Evolutionary conservation across 37 sponge, comb jelly and placozoan species (phyloP).

Genomic region (Ianthella basta): DNA sequence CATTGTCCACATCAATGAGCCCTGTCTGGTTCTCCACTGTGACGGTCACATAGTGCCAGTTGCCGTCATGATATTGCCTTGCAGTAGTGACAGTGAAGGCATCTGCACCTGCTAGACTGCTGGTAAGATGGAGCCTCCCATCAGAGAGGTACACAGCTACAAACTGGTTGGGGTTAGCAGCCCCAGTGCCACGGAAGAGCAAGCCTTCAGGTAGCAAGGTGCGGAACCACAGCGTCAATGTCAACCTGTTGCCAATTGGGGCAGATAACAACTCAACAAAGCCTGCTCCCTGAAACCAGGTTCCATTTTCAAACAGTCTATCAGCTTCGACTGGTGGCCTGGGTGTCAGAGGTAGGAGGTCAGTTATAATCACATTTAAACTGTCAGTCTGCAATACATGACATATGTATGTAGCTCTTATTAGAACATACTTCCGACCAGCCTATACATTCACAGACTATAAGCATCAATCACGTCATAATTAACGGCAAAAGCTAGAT

Average conservation of each 20-base stretch:
- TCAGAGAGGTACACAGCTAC: neutral
- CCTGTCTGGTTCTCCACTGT: neutral
- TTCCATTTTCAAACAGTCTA: slow-evolving; percentile 48
- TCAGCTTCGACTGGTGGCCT: slow-evolving; percentile 58
- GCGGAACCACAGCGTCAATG: slow-evolving; percentile 36
- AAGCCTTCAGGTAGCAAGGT: slow-evolving; percentile 23
- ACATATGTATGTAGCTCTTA: neutral
- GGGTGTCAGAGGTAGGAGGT: neutral
- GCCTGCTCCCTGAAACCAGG: slow-evolving; percentile 60
- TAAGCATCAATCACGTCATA: too few species aligned
- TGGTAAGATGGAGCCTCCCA: neutral
- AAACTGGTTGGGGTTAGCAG: neutral
- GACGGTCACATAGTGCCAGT: slow-evolving; percentile 27
- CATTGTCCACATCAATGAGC: slow-evolving; percentile 20
- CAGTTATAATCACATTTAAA: neutral
- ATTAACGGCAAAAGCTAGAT: too few species aligned
- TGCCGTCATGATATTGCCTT: slow-evolving; percentile 26
- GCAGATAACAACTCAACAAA: slow-evolving; percentile 1
- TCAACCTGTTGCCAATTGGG: neutral
- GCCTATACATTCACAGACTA: too few species aligned
- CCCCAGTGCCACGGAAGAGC: neutral
- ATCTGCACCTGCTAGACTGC: neutral
- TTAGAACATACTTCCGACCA: neutral
- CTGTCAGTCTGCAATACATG: neutral
- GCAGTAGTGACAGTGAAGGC: neutral